Conservation (phyloP, 2,113 vertebrate genomes). For the Pavo muticus region DNA sequence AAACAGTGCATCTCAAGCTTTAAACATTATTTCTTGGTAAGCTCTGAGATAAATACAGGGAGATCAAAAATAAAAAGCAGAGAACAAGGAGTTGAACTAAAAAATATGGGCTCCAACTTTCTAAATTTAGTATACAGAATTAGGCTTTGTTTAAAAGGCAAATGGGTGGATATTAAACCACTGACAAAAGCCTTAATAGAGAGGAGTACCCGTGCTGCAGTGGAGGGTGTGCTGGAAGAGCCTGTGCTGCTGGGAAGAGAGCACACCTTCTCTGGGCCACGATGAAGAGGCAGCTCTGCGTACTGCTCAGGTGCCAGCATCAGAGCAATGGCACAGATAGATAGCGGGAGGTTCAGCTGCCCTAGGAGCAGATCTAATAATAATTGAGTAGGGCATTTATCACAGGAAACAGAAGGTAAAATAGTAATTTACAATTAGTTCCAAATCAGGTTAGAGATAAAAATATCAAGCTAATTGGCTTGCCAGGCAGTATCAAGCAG, state of each 20-base stretch:
- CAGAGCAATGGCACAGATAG: not conserved
- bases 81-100: not conserved
- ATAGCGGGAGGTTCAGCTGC: slow-evolving; percentile 11
- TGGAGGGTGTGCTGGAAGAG: not conserved
- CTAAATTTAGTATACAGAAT: not conserved
- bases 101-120: not conserved
- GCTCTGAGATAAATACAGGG: not conserved
- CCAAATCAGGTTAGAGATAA: slow-evolving; percentile 73
- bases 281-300: not conserved
- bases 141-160: not conserved
- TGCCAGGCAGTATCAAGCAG: slow-evolving; percentile 45
- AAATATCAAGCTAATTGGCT: slow-evolving; percentile 71
- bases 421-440: slow-evolving; percentile 68
- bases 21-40: not conserved
- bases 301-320: not conserved
- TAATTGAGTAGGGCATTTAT: slow-evolving; percentile 64
- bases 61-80: not conserved
- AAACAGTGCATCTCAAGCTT: not conserved
- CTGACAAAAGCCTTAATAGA: not conserved
- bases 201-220: not conserved
- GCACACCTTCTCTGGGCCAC: not conserved
- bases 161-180: not conserved
- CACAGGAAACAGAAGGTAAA: slow-evolving; percentile 68
- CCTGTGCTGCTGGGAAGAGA: not conserved
- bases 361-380: slow-evolving; percentile 55